These are phyloP conservation scores for Peucedramus taeniatus DNA, from an alignment of 2,113 vertebrate species.

Conservation along the genomic window DNA sequence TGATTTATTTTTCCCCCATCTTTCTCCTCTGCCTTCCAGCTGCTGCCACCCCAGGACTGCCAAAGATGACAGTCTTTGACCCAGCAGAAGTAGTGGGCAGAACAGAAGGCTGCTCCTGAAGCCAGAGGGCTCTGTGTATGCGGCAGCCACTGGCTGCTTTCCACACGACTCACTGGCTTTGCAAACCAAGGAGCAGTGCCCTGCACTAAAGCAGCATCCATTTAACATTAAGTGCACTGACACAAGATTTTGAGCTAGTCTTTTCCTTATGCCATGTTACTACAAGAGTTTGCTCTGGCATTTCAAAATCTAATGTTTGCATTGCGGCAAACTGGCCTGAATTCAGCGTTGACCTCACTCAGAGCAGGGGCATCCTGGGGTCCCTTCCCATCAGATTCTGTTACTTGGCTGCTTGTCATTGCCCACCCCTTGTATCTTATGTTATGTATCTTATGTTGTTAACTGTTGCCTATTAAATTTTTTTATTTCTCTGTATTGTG, in stretches of 20 bases:
- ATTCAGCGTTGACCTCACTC: accelerated
- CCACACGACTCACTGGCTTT: neutral
- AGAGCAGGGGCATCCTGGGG: neutral
- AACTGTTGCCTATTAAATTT: neutral
- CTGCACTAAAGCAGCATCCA: neutral
- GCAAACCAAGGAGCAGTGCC: neutral
- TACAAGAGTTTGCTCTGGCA: neutral
- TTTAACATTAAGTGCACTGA: neutral
- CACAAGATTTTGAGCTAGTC: neutral
- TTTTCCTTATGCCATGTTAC: neutral
- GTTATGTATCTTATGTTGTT: neutral
- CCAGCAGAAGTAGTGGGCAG: neutral
- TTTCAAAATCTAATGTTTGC: neutral
- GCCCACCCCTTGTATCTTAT: neutral
- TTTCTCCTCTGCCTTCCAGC: neutral
- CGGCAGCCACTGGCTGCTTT: neutral
- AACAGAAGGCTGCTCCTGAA: neutral
- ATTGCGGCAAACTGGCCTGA: neutral
- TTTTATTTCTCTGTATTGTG: neutral
- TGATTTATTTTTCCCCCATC: neutral
- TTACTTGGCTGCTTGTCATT: neutral
- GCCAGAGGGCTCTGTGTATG: neutral
- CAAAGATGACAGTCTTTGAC: neutral
- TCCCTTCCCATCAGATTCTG: neutral
- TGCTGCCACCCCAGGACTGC: neutral